Base-by-base conservation (phyloP, 2,797 vertebrate genomes). In the Peromyscus eremicus region DNA sequence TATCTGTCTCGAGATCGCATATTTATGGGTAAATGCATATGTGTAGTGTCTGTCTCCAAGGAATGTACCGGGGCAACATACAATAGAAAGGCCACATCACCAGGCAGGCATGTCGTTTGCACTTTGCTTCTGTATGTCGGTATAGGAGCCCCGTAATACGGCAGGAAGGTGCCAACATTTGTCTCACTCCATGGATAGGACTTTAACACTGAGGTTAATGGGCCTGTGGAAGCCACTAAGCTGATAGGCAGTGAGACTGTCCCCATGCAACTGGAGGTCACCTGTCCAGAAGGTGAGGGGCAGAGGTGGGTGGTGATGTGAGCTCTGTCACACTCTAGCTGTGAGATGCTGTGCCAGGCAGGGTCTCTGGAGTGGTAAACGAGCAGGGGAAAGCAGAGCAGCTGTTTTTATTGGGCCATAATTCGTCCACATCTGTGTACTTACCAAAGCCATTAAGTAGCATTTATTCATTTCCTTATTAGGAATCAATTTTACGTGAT, bases 381-480 rank as follows among this genome's bases (percentile, higher is more conserved):
- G 2, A 0, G 2, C 43, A 14, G 75, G 32, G 23, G 4, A 66
- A 68, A 43, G 73, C 14, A 68, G 17, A 14, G 11, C 4, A 2
- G 62, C 52, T 16, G 1, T 43, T 76, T 85, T 64, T 34, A 43
- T 86, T 10, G 66, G 88, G 77, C 34, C 64, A 19, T 95, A 40
- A 55, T 57, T 93, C n/a, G 40, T 88, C 81, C 46, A 43, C 57
- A 66, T 85, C 95, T 40, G 0, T 80, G 52, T 32, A 75, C 49
- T 68, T 55, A 93, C 23, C 82, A 77, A 77, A 81, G 87, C 92
- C 93, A 87, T 57, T 68, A 93, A 84, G 88, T 23, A 29, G 29
- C 77, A 80, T 95, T 94, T 80, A 71, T 96, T 94, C 71, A 82
- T 94, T 92, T 91, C 89, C 89, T 95, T 88, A 92, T 85, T 86